Base-by-base conservation (phyloP, 2,113 vertebrate genomes). In the Cyprinus carpio region DNA sequence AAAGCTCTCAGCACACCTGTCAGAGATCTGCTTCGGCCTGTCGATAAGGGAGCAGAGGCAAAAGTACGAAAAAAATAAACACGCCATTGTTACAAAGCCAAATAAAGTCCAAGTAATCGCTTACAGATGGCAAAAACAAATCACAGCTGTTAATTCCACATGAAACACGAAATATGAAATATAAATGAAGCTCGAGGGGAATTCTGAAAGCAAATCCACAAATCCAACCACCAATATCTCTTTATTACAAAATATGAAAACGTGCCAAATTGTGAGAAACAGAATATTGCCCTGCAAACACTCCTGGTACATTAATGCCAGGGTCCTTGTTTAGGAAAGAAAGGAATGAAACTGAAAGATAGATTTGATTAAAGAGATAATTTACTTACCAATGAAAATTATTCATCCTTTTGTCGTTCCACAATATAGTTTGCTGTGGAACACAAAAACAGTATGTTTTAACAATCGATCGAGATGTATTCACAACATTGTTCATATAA, bases 81-180 rank as follows among this genome's bases (percentile, higher is more conserved):
- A 92, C 90, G 92, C 89, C 92, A 93, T 94, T 93, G 92, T 93
- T 93, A 94, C 93, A 93, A 93, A 93, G 93, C 92, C 93, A 89
- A 93, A 92, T 94, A 93, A 93, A 94, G 91, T 93, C 80, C 83
- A 90, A 92, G 93, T 94, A 93, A 94, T 93, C 89, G 91, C 93
- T 92, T 93, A 93, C 94, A 95, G 94, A 95, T 94, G 94, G 93
- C 91, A 86, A 92, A 92, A 93, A 95, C 93, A 93, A 85, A 93
- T 92, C 90, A 88, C 92, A 95, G 93, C 93, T 94, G 94, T 94
- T 94, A 93, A 93, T 94, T 93, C 91, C 88, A 91, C 91, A 93
- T 92, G 92, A 93, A 94, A 95, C 94, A 94, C 88, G 88, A 92
- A 91, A 93, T 92, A 93, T 93, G 90, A 94, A 94, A 93, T 93